A percentile compares a stretch with the other conserved stretches of the same genome.
Conservation (phyloP, 2,113 vertebrate species). For the Fulica atra region DNA sequence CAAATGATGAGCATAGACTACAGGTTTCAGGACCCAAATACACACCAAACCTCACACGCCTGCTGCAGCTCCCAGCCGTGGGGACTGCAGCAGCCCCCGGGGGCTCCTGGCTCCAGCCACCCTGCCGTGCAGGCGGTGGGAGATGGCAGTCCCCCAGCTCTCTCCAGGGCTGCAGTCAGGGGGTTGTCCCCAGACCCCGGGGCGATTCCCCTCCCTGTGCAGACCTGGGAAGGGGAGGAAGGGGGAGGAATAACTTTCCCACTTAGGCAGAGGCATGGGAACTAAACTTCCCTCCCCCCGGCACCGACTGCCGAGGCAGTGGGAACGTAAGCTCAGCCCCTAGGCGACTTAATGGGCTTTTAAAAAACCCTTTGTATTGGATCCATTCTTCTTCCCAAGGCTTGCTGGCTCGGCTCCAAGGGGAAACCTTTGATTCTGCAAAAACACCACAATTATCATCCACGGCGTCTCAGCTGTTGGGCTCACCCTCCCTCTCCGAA, state of each 20-base stretch:
- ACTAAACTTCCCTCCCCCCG: not conserved
- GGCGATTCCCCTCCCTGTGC: not conserved
- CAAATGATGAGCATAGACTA: not conserved
- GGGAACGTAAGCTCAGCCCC: conserved; percentile 47
- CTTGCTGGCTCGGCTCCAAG: conserved; percentile 33
- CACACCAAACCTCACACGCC: fast-evolving
- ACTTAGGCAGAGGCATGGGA: not conserved
- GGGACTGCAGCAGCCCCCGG: fast-evolving
- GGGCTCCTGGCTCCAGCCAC: not conserved
- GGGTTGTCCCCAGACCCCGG: not conserved
- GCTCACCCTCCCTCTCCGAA: not conserved
- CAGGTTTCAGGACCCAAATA: not conserved
- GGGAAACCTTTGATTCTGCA: conserved; percentile 61
- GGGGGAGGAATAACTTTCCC: not conserved
- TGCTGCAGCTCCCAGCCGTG: not conserved
- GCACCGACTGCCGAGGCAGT: not conserved
- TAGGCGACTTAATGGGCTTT: conserved; percentile 48
- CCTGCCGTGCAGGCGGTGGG: not conserved
- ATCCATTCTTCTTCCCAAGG: conserved; percentile 56
- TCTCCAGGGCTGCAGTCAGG: not conserved
- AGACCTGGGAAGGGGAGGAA: not conserved
- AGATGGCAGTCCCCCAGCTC: not conserved
- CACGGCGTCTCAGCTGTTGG: conserved; percentile 6
- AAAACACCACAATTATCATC: conserved; percentile 56
- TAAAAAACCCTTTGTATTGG: conserved; percentile 33